Base-by-base conservation (phyloP, 1,140 invertebrate species). In the Colletes gigas region DNA sequence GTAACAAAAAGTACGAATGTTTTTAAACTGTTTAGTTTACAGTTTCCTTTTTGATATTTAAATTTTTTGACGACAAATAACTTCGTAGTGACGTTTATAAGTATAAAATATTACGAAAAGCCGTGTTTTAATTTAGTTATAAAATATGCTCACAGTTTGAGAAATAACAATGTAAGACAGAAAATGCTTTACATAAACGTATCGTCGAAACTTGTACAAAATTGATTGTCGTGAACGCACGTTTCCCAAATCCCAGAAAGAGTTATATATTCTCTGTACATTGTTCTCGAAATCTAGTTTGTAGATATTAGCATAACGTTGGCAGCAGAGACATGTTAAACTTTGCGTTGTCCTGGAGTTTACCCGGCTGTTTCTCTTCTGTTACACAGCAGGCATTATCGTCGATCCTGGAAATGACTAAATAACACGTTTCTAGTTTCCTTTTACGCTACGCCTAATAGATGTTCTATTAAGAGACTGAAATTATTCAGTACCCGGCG, bases 281-380 rank as follows among this genome's bases (percentile, higher is more conserved):
- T 70, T 41, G n/a, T 10, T 66, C 21, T 66, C 39, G 44, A 30
- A 30, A 30, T 55, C 19, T 30, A 17, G 41, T 41, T 55, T 19
- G 66, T 15, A 12, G 47, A 57, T 57, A 59, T 7, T 19, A n/a
- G 65, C 47, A 50, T 15, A 41, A 50, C 14, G 55, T 17, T 50
- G 8, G 9, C 21, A 15, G 17, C 4, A 15, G 12, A 21, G 44
- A 68, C 21, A 0, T 41, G 41, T 41, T 76, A 60, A 69, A 78
- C 41, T 78, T 59, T 47, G 55, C 57, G 59, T 60, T 55, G 54
- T 54, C 75, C 54, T 19, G 44, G 66, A 44, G 68, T 52, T 71
- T 21, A n/a, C 41, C 21, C 54, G 65, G 44, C 62, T 21, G 67
- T 62, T 47, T n/a, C 65, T 60, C 39, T 17, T 7, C 47, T 14